These are phyloP conservation scores for Drosophila asahinai DNA, from an alignment of 1,140 invertebrate genomes.

Conservation along the genomic window DNA sequence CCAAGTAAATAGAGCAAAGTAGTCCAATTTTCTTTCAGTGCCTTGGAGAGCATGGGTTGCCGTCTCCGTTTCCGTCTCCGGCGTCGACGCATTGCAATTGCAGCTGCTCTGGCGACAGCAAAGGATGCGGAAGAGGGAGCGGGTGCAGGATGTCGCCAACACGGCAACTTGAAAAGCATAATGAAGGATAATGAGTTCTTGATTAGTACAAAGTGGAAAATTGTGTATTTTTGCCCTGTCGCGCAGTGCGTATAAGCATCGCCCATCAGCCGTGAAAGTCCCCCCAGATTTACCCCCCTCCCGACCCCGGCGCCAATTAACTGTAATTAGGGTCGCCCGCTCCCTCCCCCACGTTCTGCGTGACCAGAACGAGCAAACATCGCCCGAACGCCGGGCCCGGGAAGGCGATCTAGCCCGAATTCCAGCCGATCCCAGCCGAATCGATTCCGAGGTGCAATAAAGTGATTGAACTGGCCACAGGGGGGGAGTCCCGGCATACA, in stretches of 20 bases:
- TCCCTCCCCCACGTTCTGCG: conserved; percentile 25
- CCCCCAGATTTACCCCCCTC: conserved; percentile 8
- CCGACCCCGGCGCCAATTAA: conserved; percentile 54
- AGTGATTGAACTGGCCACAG: conserved; percentile 4
- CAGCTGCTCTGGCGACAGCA: conserved; percentile 28
- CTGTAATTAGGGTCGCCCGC: conserved; percentile 70
- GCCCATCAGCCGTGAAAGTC: conserved; percentile 1
- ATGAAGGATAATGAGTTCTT: conserved; percentile 78
- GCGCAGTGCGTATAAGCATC: conserved; percentile 41
- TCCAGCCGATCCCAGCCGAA: neutral
- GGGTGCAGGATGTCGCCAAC: conserved; percentile 34
- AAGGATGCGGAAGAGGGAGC: neutral
- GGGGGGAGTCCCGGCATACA: neutral
- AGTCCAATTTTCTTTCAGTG: neutral
- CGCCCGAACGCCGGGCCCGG: neutral
- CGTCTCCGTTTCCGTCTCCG: conserved; percentile 14
- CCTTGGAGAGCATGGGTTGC: neutral
- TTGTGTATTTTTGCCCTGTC: conserved; percentile 70
- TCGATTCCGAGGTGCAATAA: conserved; percentile 1
- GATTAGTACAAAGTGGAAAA: conserved; percentile 78
- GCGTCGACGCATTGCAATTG: conserved; percentile 34
- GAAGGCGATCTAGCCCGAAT: neutral
- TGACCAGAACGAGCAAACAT: conserved; percentile 40
- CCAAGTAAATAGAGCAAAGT: neutral
- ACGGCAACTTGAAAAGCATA: conserved; percentile 72